phyloP scores from a whole-genome alignment of 1,140 invertebrate species.

The Mesaphorura yosii region DNA sequence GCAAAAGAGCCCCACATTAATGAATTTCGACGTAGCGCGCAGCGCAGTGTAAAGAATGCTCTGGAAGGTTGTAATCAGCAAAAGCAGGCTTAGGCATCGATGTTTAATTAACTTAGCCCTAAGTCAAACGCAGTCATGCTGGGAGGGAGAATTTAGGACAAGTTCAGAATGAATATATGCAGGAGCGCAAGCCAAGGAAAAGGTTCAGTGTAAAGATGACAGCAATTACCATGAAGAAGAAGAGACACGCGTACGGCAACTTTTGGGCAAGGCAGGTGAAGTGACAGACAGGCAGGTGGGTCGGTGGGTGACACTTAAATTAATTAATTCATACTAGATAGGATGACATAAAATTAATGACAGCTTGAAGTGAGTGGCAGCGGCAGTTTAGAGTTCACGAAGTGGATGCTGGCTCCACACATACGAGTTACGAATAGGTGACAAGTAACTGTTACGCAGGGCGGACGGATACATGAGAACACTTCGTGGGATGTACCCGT shows the following conservation, averaged over 20 bases:
- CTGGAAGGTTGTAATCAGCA: neutral
- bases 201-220: no score
- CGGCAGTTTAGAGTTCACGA: constrained; percentile 60
- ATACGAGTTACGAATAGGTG: constrained; percentile 73
- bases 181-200: no score
- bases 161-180: no score
- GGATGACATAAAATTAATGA: no score
- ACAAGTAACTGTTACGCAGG: constrained; percentile 71
- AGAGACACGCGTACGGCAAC: no score
- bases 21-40: neutral
- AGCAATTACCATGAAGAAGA: no score
- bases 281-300: no score
- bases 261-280: no score
- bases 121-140: neutral
- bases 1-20: neutral
- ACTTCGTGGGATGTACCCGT: constrained; percentile 42
- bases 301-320: no score
- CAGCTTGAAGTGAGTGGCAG: no score
- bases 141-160: no score
- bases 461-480: constrained; percentile 59
- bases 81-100: neutral
- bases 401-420: constrained; percentile 76
- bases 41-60: neutral
- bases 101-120: neutral
- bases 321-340: no score